Conservation (phyloP, 1,140 invertebrate genomes). For the Dreissena rostriformis region DNA sequence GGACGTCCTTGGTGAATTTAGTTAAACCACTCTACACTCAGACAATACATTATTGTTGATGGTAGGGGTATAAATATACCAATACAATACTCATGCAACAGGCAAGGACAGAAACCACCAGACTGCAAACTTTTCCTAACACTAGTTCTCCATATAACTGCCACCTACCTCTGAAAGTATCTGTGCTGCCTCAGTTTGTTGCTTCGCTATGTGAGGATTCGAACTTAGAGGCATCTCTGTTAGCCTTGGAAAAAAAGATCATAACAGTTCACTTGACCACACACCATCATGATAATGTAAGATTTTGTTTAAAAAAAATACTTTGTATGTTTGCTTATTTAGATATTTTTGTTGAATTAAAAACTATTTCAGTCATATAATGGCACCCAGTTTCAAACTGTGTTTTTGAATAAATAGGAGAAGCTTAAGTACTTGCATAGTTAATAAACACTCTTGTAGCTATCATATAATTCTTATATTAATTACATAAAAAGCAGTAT, state of each 20-base stretch:
- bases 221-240: neutral
- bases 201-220: slow-evolving; percentile 1
- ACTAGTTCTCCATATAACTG: too few species aligned
- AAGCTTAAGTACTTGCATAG: too few species aligned
- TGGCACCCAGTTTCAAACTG: too few species aligned
- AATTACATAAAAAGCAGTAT: too few species aligned
- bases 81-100: too few species aligned
- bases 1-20: neutral
- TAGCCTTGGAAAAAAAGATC: too few species aligned
- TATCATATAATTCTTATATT: too few species aligned
- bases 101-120: neutral
- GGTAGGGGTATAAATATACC: neutral
- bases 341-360: neutral
- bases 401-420: too few species aligned
- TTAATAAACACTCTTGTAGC: too few species aligned
- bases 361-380: neutral
- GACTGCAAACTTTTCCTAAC: too few species aligned
- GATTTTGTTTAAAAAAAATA: neutral
- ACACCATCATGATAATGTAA: neutral
- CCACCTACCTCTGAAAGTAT: slow-evolving; percentile 8
- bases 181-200: neutral
- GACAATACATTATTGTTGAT: neutral
- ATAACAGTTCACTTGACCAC: neutral
- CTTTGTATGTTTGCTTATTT: neutral
- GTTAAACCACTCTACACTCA: neutral